A percentile compares a stretch with the other conserved stretches of the same genome.
Conservation (phyloP, 2,888 invertebrate genomes). For the Drosophila recens region DNA sequence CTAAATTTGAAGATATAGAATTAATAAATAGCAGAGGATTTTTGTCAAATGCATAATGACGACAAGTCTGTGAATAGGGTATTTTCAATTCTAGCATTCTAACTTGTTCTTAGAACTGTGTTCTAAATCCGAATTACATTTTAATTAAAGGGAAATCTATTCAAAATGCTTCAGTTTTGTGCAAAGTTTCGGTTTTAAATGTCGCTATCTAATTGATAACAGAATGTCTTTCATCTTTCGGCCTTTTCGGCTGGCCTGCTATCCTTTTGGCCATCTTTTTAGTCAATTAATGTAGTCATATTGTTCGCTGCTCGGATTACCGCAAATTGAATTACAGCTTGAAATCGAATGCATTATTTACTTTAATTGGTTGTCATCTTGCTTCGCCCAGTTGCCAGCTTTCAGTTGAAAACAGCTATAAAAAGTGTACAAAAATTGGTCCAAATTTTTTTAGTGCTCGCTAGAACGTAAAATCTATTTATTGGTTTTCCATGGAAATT, state of each 20-base stretch:
- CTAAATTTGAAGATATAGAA: not conserved
- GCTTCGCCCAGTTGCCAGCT: slow-evolving; percentile 2
- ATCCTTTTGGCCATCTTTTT: slow-evolving; percentile 4
- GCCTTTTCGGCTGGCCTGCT: not conserved
- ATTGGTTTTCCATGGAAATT: slow-evolving; percentile 1
- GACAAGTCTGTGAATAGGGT: not conserved
- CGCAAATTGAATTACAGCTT: slow-evolving; percentile 26
- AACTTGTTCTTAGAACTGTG: not conserved
- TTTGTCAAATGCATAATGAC: no score
- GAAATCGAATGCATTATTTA: slow-evolving; percentile 45
- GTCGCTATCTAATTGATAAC: slow-evolving; percentile 1
- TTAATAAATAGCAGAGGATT: not conserved
- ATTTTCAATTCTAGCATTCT: not conserved
- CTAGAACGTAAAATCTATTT: not conserved
- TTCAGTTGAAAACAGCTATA: not conserved
- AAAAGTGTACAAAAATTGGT: not conserved
- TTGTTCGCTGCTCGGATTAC: slow-evolving; percentile 22
- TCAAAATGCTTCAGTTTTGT: not conserved
- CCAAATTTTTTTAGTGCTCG: not conserved
- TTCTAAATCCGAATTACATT: not conserved
- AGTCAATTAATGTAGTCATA: slow-evolving; percentile 19
- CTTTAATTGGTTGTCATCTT: slow-evolving; percentile 42
- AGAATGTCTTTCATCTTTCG: slow-evolving; percentile 17
- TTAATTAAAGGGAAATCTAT: not conserved
- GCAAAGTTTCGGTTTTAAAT: not conserved